Evolutionary conservation across 2,113 vertebrate species (phyloP), one percentile per base, ranked within the genome.

Genomic region (Colaptes auratus): DNA sequence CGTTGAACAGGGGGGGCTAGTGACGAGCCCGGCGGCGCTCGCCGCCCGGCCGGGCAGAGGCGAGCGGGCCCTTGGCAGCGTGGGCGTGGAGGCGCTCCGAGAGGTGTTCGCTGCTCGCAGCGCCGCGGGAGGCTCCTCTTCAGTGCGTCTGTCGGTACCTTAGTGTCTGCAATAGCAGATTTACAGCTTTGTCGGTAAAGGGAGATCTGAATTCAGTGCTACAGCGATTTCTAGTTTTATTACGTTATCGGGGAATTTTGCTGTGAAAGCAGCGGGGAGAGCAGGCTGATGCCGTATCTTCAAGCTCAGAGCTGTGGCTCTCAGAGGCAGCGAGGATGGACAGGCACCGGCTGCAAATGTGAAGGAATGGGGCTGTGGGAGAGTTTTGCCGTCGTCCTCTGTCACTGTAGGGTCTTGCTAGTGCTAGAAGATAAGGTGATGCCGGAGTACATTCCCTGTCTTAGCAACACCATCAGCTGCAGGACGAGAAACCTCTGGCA

Each of bases 221-320:
- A 4, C 2, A 3, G 31, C 17, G 11, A 3, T 50, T 27, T 27
- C 12, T 12, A 1, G 53, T 30, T 25, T 11, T 10, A 1, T 2
- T 3, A 2, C 8, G 25, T 44, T 65, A 1, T 27, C 9, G 2
- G 72, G 63, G 44, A 27, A 2, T n/a, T 75, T 82, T 39, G 79
- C 72, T 35, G 9, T 24, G 27, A 1, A 2, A 25, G 58, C 31
- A 3, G 61, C 42, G 9, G 25, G 3, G 60, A n/a, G 35, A 15
- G 27, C 42, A 2, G 58, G 65, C 35, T 39, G 42, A 5, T 61
- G 19, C 56, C 7, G 52, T 21, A 67, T 25, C 48, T 6, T 21
- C 4, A 10, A 7, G 35, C 4, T 8, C 25, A 15, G 24, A 39
- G 79, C 36, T 23, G 69, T 12, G 7, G 36, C 20, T 82, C 28